Percentiles rank a stretch among this genome's conserved stretches.
Conservation (phyloP, 2,888 invertebrate genomes). For the Sialis lutaria region DNA sequence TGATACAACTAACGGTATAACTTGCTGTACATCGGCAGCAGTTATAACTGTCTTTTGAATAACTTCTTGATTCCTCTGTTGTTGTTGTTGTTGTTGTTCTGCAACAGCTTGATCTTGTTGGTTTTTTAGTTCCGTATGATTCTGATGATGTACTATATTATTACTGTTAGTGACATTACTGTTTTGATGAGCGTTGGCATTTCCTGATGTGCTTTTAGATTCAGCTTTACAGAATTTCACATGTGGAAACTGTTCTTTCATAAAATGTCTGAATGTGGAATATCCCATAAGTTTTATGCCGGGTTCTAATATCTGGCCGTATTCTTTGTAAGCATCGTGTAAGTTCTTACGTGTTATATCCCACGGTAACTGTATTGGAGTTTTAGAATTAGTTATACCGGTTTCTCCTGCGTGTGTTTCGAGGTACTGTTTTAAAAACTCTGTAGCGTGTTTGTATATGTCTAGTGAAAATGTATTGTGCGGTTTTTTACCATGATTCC, state of each 20-base stretch:
- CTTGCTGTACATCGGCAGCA: constrained; percentile 32
- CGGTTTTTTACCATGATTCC: constrained; percentile 63
- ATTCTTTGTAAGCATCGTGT: constrained; percentile 57
- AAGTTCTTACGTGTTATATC: constrained; percentile 49
- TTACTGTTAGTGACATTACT: constrained; percentile 25
- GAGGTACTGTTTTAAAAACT: constrained; percentile 56
- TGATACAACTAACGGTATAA: constrained; percentile 43
- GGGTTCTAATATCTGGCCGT: constrained; percentile 50
- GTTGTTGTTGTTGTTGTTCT: constrained; percentile 23
- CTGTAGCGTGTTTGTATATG: constrained; percentile 60
- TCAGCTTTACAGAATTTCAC: constrained; percentile 48
- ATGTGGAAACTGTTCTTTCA: constrained; percentile 67
- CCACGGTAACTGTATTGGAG: constrained; percentile 32
- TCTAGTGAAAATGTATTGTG: constrained; percentile 65
- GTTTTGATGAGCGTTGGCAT: constrained; percentile 12
- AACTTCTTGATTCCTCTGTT: constrained; percentile 26
- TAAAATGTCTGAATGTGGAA: constrained; percentile 61
- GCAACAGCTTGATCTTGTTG: constrained; percentile 27
- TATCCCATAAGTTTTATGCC: constrained; percentile 63
- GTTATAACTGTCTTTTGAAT: constrained; percentile 37
- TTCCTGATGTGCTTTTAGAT: constrained; percentile 25
- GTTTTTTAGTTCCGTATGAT: constrained; percentile 19
- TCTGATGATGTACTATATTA: constrained; percentile 22
- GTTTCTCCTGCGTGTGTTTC: constrained; percentile 42
- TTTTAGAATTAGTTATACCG: constrained; percentile 30